Base-by-base conservation (phyloP, 1,140 invertebrate genomes). In the Drosophila busckii region DNA sequence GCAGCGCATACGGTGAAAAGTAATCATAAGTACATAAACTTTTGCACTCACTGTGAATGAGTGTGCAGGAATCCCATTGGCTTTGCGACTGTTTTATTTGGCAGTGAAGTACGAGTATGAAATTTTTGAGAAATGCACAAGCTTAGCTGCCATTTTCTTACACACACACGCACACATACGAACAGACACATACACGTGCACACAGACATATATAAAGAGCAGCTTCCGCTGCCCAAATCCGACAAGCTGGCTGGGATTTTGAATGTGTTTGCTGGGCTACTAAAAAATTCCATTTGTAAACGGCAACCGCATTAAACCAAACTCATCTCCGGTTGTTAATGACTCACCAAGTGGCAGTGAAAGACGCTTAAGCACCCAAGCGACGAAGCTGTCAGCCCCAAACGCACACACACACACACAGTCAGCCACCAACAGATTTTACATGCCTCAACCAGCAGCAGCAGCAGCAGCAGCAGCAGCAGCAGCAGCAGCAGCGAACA, bases 281-380 rank as follows among this genome's bases (percentile, higher is more conserved):
- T 82, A 75, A 75, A 82, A 82, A 82, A 82, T 82, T 82, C 75
- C 75, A 82, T 82, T 82, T 82, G 69, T 70, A 75, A 82, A 70
- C 75, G 69, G 60, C 64, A 75, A 67, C 75, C 65, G 65, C 70
- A 82, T 82, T 82, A 82, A 82, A 75, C 75, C 75, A 70, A 80
- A 75, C 76, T 82, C 75, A 82, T 82, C 75, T 82, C 75, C 75
- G 75, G 75, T 82, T 82, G 69, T 82, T 82, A 82, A 82, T 75
- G 75, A 82, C 76, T 70, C 67, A 46, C 53, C 64, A 65, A 76
- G 60, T 48, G 26, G 48, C 31, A 40, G 42, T 49, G 45, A 50
- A 52, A 56, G 45, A 56, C 45, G 59, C 68, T 68, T 60, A 60
- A 54, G 53, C 49, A 55, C 31, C 28, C 16, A 10, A 41, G 40